Percentiles rank a stretch among this genome's conserved stretches.
Evolutionary conservation across 2,797 vertebrate genomes (phyloP).

Genomic region (Parambassis ranga): DNA sequence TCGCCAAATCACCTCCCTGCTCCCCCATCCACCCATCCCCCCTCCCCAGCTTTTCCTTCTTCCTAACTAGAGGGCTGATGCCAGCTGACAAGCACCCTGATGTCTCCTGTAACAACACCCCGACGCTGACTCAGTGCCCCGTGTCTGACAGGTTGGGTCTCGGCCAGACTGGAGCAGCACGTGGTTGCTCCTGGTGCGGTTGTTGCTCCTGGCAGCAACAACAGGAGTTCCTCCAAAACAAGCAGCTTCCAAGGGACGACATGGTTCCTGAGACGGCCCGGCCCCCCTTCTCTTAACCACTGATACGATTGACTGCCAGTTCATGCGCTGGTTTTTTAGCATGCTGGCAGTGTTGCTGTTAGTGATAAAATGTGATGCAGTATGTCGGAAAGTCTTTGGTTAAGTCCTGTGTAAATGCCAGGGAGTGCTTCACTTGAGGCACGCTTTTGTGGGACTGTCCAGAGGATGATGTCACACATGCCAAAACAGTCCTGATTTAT

Average conservation of each 20-base stretch:
- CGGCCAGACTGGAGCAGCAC: constrained; percentile 54
- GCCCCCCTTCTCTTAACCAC: not conserved
- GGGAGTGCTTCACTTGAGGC: constrained; percentile 21
- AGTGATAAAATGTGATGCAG: not conserved
- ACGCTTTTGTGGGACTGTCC: constrained; percentile 27
- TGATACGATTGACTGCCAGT: constrained; percentile 40
- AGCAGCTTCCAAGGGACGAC: constrained; percentile 44
- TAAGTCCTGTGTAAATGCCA: constrained; percentile 62
- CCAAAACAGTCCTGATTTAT: constrained; percentile 40
- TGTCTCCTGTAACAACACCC: constrained; percentile 60
- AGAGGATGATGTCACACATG: constrained; percentile 17
- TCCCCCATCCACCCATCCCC: not conserved
- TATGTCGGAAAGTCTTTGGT: constrained; percentile 25
- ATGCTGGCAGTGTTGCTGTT: not conserved
- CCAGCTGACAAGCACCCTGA: constrained; percentile 70
- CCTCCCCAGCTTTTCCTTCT: constrained; percentile 10
- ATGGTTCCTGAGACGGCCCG: not conserved
- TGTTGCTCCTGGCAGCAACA: constrained; percentile 52
- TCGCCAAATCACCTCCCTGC: constrained; percentile 43
- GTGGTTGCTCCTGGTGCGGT: constrained; percentile 52
- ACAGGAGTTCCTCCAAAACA: constrained; percentile 53
- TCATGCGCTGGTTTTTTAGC: constrained; percentile 39
- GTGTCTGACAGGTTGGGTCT: constrained; percentile 54
- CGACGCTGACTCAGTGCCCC: constrained; percentile 51
- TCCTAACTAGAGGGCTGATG: constrained; percentile 53